A percentile compares a stretch with the other conserved stretches of the same genome.
phyloP scores from a whole-genome alignment of 1,140 invertebrate genomes.

The Drosophila kohkoa region DNA sequence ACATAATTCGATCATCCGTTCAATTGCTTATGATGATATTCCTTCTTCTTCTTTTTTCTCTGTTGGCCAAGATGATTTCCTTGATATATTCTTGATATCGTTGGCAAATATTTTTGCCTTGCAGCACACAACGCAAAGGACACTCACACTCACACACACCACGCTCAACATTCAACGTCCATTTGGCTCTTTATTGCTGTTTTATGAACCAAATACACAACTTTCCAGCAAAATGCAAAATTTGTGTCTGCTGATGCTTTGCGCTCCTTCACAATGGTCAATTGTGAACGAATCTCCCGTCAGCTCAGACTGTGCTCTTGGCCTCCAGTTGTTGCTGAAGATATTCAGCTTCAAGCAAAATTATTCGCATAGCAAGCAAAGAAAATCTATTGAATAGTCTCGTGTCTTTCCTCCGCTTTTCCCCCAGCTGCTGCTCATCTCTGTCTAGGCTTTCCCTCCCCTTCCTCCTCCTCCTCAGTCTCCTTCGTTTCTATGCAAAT shows the following conservation, averaged over 20 bases:
- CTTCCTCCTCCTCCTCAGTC: not conserved
- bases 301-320: slow-evolving; percentile 10
- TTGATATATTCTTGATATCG: slow-evolving; percentile 49
- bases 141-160: slow-evolving; percentile 2
- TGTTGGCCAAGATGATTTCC: slow-evolving; percentile 47
- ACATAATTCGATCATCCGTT: slow-evolving; percentile 76
- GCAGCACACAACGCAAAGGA: slow-evolving; percentile 53
- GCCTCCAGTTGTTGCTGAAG: slow-evolving; percentile 3
- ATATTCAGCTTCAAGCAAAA: slow-evolving; percentile 32
- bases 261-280: slow-evolving; percentile 49
- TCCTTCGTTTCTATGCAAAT: slow-evolving; percentile 25
- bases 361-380: slow-evolving; percentile 34
- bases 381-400: slow-evolving; percentile 46
- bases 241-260: slow-evolving; percentile 37
- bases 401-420: not conserved
- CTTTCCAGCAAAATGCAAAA: slow-evolving; percentile 68
- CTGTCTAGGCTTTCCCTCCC: not conserved
- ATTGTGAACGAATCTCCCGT: slow-evolving; percentile 28
- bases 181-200: slow-evolving; percentile 75
- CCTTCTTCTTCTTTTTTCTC: slow-evolving; percentile 19
- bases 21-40: slow-evolving; percentile 76
- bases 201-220: slow-evolving; percentile 79
- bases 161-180: slow-evolving; percentile 50
- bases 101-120: slow-evolving; percentile 68
- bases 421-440: slow-evolving; percentile 31